phyloP scores from a whole-genome alignment of 2,113 vertebrate species.

The Pomatorhinus ruficollis region DNA sequence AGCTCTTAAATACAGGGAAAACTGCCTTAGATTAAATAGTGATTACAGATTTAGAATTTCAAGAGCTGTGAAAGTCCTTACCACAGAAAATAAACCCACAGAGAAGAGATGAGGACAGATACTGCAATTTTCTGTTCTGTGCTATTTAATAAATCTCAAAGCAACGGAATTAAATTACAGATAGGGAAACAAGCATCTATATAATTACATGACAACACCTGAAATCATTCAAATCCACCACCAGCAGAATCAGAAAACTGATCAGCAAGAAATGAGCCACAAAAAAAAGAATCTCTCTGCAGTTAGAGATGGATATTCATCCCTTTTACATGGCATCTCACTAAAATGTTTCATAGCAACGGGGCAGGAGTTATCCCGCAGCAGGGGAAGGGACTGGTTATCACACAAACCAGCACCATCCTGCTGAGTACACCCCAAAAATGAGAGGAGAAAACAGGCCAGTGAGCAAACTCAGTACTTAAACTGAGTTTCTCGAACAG shows the following conservation, averaged over 20 bases:
- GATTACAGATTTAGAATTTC: neutral
- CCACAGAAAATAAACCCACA: neutral
- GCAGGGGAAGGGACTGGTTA: neutral
- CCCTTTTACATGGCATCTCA: neutral
- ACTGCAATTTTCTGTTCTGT: neutral
- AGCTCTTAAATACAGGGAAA: neutral
- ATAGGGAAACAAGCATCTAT: neutral
- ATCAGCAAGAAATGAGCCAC: neutral
- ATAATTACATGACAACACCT: neutral
- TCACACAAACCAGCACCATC: neutral
- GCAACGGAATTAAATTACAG: neutral
- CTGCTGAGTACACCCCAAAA: neutral
- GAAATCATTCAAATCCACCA: neutral
- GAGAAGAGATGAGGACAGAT: neutral
- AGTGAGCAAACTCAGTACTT: neutral
- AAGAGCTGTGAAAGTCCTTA: conserved; percentile 1
- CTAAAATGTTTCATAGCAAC: conserved; percentile 27
- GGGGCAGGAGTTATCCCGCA: neutral
- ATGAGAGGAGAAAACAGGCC: neutral
- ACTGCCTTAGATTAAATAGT: neutral
- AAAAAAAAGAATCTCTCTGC: neutral
- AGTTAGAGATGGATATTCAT: conserved; percentile 21
- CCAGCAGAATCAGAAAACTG: neutral
- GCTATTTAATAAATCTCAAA: conserved; percentile 10
- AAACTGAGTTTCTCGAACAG: neutral